These are phyloP conservation scores for Tenthredo distinguenda DNA, from an alignment of 2,888 invertebrate species.

Conservation along the genomic window DNA sequence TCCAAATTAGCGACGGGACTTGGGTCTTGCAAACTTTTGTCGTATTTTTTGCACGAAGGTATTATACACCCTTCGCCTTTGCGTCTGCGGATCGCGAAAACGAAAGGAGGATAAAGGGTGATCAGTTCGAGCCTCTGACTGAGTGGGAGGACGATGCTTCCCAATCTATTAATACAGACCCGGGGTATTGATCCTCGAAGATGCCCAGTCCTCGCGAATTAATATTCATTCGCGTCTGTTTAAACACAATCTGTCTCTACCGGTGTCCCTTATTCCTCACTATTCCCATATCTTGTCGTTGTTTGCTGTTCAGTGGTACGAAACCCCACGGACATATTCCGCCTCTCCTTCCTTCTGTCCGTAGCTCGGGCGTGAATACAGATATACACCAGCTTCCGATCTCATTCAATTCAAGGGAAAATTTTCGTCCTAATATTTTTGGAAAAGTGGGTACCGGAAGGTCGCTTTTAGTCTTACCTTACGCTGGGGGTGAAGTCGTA, in stretches of 20 bases:
- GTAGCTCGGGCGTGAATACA: neutral
- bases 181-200: slow-evolving; percentile 38
- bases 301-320: neutral
- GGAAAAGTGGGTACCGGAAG: neutral
- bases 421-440: neutral
- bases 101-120: neutral
- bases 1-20: too few relatives aligned
- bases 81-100: neutral
- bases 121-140: neutral
- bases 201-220: slow-evolving; percentile 7
- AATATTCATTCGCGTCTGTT: slow-evolving; percentile 42
- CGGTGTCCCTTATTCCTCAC: neutral
- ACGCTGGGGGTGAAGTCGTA: slow-evolving; percentile 25
- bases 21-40: neutral
- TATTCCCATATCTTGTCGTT: neutral
- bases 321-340: neutral
- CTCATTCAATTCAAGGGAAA: neutral
- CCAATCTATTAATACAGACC: slow-evolving; percentile 24
- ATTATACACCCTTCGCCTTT: neutral
- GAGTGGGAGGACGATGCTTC: neutral
- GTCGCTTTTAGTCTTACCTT: neutral
- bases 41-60: neutral
- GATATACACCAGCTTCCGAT: neutral
- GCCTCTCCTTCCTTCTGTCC: neutral
- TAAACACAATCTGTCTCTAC: slow-evolving; percentile 8